phyloP scores from a whole-genome alignment of 1,140 invertebrate species.

The Atta texana region DNA sequence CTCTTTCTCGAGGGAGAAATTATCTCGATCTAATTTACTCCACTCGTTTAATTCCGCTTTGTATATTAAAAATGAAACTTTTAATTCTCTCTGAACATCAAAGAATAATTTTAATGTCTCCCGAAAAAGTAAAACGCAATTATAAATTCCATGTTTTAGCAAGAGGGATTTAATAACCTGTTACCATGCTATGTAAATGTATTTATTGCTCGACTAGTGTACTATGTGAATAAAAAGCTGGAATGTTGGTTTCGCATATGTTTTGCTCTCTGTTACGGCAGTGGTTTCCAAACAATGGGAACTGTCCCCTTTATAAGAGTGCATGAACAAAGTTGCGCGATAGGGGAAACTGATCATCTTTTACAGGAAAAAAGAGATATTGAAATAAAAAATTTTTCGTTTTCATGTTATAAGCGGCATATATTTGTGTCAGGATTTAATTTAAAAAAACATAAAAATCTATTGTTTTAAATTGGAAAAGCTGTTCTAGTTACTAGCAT shows the following conservation, averaged over 20 bases:
- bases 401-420: not conserved
- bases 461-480: not conserved
- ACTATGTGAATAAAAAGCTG: slow-evolving; percentile 39
- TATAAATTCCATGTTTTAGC: slow-evolving; percentile 1
- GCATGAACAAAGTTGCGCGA: slow-evolving; percentile 2
- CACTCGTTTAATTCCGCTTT: not conserved
- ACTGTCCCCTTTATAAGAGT: slow-evolving; percentile 20
- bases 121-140: not conserved
- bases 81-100: not conserved
- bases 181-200: not conserved
- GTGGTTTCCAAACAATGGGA: slow-evolving; percentile 45
- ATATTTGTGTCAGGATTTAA: not conserved
- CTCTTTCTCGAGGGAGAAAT: not conserved
- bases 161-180: slow-evolving; percentile 5
- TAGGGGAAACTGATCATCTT: slow-evolving; percentile 10
- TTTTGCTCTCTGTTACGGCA: slow-evolving; percentile 24
- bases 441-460: not conserved
- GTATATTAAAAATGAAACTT: slow-evolving; percentile 6
- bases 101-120: slow-evolving; percentile 6
- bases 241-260: slow-evolving; percentile 50
- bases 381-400: slow-evolving; percentile 4
- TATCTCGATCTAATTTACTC: not conserved
- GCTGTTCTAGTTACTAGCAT: not conserved
- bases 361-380: not conserved
- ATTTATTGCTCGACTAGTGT: slow-evolving; percentile 34